Percentiles rank a stretch among this genome's conserved stretches.
phyloP scores from a whole-genome alignment of 2,797 vertebrate genomes.

The Botia kubotai region DNA sequence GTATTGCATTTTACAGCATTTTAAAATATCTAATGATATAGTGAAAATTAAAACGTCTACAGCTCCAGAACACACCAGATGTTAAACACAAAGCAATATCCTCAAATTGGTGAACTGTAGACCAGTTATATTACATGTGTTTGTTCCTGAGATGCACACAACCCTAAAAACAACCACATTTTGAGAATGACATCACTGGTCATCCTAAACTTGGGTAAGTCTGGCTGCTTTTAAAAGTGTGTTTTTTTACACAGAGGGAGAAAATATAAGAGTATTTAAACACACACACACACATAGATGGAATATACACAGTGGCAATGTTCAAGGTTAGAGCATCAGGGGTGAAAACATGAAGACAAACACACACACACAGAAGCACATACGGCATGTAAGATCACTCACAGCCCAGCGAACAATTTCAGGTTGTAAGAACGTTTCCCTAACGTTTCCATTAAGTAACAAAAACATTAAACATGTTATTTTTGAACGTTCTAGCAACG shows the following conservation, averaged over 20 bases:
- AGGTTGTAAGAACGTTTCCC: too few species aligned
- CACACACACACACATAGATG: constrained; percentile 16
- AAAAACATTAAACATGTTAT: too few species aligned
- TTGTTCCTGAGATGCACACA: too few species aligned
- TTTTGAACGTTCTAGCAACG: too few species aligned
- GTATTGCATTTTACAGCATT: too few species aligned
- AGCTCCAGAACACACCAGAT: not conserved
- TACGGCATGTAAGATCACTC: not conserved
- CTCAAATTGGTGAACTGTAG: not conserved
- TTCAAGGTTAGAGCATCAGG: constrained; percentile 11
- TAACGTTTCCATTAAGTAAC: too few species aligned
- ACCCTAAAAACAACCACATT: too few species aligned
- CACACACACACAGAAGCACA: constrained; percentile 2
- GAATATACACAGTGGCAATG: constrained; percentile 10
- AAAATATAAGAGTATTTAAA: not conserved
- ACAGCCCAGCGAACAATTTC: not conserved
- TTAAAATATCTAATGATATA: not conserved
- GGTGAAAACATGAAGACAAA: constrained; percentile 14
- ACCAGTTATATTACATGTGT: not conserved
- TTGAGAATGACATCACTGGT: not conserved
- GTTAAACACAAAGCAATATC: not conserved
- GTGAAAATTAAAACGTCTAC: not conserved
- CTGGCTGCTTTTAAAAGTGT: constrained; percentile 3
- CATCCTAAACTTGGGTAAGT: not conserved
- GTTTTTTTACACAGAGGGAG: not conserved